Conservation (phyloP, 1,140 invertebrate species). For the Drosophila trapezifrons region DNA sequence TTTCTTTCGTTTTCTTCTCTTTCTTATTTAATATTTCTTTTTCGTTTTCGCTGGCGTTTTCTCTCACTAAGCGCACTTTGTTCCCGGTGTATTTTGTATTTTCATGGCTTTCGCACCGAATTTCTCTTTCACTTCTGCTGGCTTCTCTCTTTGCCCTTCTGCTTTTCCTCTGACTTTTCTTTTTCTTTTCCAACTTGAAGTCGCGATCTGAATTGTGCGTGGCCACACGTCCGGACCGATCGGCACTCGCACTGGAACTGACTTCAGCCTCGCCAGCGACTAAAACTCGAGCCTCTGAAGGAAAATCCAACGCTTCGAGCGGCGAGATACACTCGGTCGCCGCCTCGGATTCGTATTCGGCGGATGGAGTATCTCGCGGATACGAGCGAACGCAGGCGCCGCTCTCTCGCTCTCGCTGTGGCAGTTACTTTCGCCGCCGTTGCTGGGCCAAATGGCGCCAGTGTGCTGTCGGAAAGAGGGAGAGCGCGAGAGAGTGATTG, state of each 20-base stretch:
- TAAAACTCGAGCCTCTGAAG: constrained; percentile 9
- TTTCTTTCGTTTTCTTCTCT: constrained; percentile 1
- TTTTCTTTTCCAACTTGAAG: constrained; percentile 31
- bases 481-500: constrained; percentile 8
- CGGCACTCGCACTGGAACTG: constrained; percentile 80
- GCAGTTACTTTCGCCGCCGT: constrained; percentile 52
- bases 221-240: constrained; percentile 77
- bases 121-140: constrained; percentile 46
- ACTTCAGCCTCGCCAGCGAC: constrained; percentile 23
- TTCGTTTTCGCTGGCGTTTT: constrained; percentile 18
- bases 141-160: constrained; percentile 26
- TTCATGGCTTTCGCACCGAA: constrained; percentile 8
- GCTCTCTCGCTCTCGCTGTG: constrained; percentile 9
- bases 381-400: constrained; percentile 28
- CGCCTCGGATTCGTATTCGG: constrained; percentile 2
- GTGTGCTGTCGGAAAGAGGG: constrained; percentile 8
- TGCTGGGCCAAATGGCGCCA: constrained; percentile 46
- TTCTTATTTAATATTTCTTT: background rate
- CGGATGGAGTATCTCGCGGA: constrained; percentile 19
- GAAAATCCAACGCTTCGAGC: background rate
- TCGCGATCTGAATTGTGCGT: constrained; percentile 56
- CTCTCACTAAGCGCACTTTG: constrained; percentile 50
- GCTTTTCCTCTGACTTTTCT: constrained; percentile 31
- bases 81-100: constrained; percentile 34
- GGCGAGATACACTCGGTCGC: constrained; percentile 6